Conservation (phyloP, 35 echinoderm and acorn worm species). For the Chiridota heheva region DNA sequence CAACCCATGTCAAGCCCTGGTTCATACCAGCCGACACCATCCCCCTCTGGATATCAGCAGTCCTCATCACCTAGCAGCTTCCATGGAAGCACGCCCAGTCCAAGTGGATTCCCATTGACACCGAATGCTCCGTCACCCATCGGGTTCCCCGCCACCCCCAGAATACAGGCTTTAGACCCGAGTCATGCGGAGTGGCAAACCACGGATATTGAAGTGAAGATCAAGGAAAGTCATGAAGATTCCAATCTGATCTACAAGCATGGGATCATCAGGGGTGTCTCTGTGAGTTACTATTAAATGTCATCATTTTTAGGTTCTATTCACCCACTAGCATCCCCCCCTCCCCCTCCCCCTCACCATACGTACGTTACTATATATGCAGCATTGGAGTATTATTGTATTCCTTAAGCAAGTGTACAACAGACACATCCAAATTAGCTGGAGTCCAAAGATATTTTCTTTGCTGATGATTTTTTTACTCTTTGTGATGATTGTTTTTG, state of each 20-base stretch:
- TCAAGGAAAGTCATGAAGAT: slow-evolving; percentile 86
- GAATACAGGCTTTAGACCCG: slow-evolving; percentile 56
- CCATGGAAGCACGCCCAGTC: slow-evolving; percentile 84
- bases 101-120: slow-evolving; percentile 72
- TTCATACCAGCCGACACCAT: slow-evolving; percentile 74
- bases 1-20: slow-evolving; percentile 89
- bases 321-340: too few relatives aligned
- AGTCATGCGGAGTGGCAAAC: slow-evolving; percentile 81
- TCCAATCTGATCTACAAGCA: slow-evolving; percentile 69
- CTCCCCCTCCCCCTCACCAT: too few relatives aligned
- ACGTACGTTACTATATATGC: too few relatives aligned
- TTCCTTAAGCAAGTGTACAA: too few relatives aligned
- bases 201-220: slow-evolving; percentile 77
- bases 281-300: slow-evolving; percentile 42
- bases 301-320: too few relatives aligned
- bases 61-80: slow-evolving; percentile 60
- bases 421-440: too few relatives aligned
- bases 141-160: slow-evolving; percentile 91
- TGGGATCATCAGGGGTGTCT: slow-evolving; percentile 77
- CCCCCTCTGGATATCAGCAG: slow-evolving; percentile 50
- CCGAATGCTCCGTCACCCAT: slow-evolving; percentile 82
- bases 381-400: too few relatives aligned
- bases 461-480: too few relatives aligned
- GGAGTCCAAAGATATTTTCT: too few relatives aligned
- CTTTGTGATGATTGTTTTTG: too few relatives aligned